Percentiles rank a stretch among this genome's conserved stretches.
These are phyloP conservation scores for Amblyornis subalaris DNA, from an alignment of 2,113 vertebrate genomes.

Conservation along the genomic window DNA sequence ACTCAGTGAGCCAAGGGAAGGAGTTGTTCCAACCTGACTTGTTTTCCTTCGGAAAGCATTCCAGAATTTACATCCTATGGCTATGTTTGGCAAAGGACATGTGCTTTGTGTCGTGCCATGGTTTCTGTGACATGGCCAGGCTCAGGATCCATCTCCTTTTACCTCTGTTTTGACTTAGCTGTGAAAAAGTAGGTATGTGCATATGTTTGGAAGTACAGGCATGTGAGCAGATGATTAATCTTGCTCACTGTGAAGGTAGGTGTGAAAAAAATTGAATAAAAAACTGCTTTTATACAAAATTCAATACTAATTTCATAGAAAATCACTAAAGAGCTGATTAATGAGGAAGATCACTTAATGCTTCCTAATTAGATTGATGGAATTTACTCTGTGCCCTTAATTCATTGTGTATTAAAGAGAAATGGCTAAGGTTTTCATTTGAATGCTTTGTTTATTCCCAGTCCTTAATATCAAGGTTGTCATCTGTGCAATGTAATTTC, in stretches of 20 bases:
- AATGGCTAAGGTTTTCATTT: background rate
- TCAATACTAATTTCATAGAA: constrained; percentile 9
- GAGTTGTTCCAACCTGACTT: background rate
- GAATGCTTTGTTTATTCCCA: constrained; percentile 12
- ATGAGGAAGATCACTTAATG: background rate
- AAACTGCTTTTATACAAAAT: background rate
- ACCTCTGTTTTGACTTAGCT: background rate
- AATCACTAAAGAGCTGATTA: constrained; percentile 40
- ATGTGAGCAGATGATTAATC: background rate
- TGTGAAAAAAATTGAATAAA: background rate
- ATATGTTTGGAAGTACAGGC: background rate
- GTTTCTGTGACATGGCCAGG: background rate
- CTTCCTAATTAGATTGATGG: constrained; percentile 37
- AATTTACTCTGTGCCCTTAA: constrained; percentile 12
- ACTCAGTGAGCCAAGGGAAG: background rate
- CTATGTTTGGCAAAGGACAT: background rate
- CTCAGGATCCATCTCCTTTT: background rate
- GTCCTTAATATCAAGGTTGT: constrained; percentile 35
- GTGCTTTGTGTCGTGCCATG: background rate
- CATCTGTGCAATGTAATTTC: background rate
- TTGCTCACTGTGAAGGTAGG: background rate
- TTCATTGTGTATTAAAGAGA: background rate
- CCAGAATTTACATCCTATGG: background rate
- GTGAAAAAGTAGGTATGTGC: background rate
- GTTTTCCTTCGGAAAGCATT: background rate